phyloP scores from a whole-genome alignment of 2,888 invertebrate species.

The Ophion obscuratus region DNA sequence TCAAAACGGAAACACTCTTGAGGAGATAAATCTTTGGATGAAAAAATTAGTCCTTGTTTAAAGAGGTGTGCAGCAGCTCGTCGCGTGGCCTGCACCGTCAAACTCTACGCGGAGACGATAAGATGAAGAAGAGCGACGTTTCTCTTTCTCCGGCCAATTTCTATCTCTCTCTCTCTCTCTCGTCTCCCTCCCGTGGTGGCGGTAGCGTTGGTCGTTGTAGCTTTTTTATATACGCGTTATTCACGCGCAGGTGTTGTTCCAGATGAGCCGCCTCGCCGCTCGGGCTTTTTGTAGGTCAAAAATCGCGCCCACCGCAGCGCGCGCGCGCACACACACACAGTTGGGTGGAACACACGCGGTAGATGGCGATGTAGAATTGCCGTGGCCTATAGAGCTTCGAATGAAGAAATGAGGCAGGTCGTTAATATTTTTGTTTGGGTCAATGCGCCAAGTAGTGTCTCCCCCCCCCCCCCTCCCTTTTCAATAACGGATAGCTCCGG shows the following conservation, averaged over 20 bases:
- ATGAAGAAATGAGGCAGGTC: neutral
- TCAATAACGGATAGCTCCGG: constrained; percentile 21
- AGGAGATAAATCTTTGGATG: constrained; percentile 37
- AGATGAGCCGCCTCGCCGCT: constrained; percentile 67
- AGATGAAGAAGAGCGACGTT: constrained; percentile 34
- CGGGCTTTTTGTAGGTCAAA: constrained; percentile 76
- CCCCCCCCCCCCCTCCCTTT: neutral
- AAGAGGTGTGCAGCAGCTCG: constrained; percentile 20
- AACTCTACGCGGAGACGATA: neutral
- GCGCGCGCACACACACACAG: neutral
- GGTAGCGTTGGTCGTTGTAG: neutral
- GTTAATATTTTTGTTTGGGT: constrained; percentile 4
- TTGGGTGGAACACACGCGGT: constrained; percentile 8
- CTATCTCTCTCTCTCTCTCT: constrained; percentile 50
- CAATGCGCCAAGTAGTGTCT: neutral
- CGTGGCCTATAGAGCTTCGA: too few relatives aligned
- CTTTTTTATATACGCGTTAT: constrained; percentile 49
- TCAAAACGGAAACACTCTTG: constrained; percentile 26
- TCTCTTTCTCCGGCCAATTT: constrained; percentile 47
- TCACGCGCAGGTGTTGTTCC: constrained; percentile 60
- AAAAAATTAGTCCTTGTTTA: neutral
- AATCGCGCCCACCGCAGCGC: constrained; percentile 71
- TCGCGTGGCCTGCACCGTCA: constrained; percentile 43
- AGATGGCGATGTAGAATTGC: neutral
- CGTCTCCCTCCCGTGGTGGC: constrained; percentile 39